Evolutionary conservation across 2,888 invertebrate species (phyloP), one percentile per base, ranked within the genome.

Genomic region (Gari tellinella): DNA sequence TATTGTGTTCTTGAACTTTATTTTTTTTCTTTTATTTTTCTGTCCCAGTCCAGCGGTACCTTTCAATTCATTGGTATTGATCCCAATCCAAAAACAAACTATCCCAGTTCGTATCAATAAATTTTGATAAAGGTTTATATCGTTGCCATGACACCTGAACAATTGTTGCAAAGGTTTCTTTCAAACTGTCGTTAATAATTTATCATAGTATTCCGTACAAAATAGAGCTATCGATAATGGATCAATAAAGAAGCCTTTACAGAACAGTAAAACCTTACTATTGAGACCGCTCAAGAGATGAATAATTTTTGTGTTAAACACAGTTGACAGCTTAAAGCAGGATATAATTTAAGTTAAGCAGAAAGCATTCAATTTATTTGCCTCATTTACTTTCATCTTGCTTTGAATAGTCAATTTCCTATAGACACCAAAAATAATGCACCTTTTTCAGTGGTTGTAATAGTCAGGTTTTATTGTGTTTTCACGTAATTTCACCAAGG

Each of bases 141-240:
- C 38, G 79, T 79, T 75, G 58, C 79, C 72, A 75, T 79, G 66
- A 72, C 43, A 75, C 53, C 69, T 19, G 40, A 70, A 63, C 67
- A 70, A 67, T 61, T 56, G 67, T 60, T 67, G 64, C 52, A 66
- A 64, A 62, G 70, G 67, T 67, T 74, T 64, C 62, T 60, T 67
- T 67, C 58, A 72, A 73, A 74, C 48, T 46, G 58, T 52, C 51
- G 64, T 78, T 74, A 74, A 78, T 74, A 72, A 73, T 74, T 78
- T 74, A 74, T 67, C 58, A 60, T 67, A 67, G 45, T 45, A n/a
- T 23, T 57, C 40, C 41, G 37, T 51, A 57, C 43, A 26, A 25
- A 43, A 41, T 26, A 31, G 26, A 62, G 52, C 52, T 52, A 21
- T 52, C 62, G 25, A 62, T 62, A 62, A 10, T 8, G 21, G 53